Base-by-base conservation (phyloP, 2,113 vertebrate genomes). In the Rhinoderma darwinii region DNA sequence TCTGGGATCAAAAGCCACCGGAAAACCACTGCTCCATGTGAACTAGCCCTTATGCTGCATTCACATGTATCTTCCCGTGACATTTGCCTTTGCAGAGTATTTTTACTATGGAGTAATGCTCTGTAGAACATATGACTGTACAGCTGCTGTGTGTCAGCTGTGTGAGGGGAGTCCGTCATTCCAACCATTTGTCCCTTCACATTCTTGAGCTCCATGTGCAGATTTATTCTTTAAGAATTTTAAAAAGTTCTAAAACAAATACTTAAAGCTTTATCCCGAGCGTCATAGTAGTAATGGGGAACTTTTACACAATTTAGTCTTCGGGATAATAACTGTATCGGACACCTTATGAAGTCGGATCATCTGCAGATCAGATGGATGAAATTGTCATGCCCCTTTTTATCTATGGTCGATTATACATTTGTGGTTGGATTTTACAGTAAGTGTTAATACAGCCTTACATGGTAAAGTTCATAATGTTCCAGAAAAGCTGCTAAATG, bases 111-210 rank as follows among this genome's bases (percentile, higher is more conserved):
- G 30, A 35, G 63, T 54, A 83, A 39, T 54, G 41, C 27, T 51
- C 4, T 4, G 32, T n/a, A 30, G 37, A 37, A 30, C 83, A 75
- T 51, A 20, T 84, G 84, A 66, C n/a, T 25, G 39, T 18, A 43
- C 84, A 85, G 59, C 74, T 85, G 84, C 35, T 44, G 70, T n/a
- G 15, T 66, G 41, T 85, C 84, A 77, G 74, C 84, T 85, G 83
- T 83, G 81, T 32, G 27, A 39, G 11, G 25, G 8, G 56, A 56
- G 73, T 25, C 37, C 12, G 35, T 41, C 73, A 43, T 76, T 61
- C 47, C 50, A 25, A 2, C 39, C 84, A 85, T 77, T 66, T 85
- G 73, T 85, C 47, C 73, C n/a, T 50, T 27, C 39, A 35, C 39
- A 85, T 85, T 85, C 84, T 25, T 32, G 0, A 56, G 83, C 35